Base-by-base conservation (phyloP, 2,113 vertebrate species). In the Heloderma charlesbogerti region DNA sequence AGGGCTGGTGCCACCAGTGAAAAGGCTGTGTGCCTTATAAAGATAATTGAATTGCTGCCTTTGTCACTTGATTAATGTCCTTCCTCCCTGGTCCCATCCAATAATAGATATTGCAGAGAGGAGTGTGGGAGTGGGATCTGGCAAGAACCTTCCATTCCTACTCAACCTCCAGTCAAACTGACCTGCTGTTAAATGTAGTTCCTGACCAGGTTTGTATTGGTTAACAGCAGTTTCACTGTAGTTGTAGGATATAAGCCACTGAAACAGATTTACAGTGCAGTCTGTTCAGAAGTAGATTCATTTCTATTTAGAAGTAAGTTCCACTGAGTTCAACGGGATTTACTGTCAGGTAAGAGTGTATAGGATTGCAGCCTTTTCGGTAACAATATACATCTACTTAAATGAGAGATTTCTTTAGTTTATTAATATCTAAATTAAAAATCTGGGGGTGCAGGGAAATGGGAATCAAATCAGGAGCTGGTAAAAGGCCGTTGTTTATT, bases 401-500 rank as follows among this genome's bases (percentile, higher is more conserved):
- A 34, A 20, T 18, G 34, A 34, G 40, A 67, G 40, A 69, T 45
- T 31, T 34, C 16, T 34, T 78, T 29, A 16, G 51, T 60, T n/a
- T 67, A 66, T 80, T 67, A 48, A n/a, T 80, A 37, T 37, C 45
- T 48, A 13, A 87, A 87, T 8, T 90, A 87, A 60, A 13, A 72
- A 45, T 25, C n/a, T n/a, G 43, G 54, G 43, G 16, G 48, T n/a
- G n/a, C n/a, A n/a, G 9, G 0, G 74, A 77, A 37, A 79, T 88
- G 80, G 79, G 16, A 0, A 0, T 71, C 22, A 43, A 63, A 13
- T 51, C 31, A 60, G 31, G 8, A 86, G 0, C 0, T 80, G 66
- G 78, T 60, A 51, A 27, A 37, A 71, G 31, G 67, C 31, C 67
- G 5, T 71, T 31, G 67, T 71, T 48, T 48, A 7, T 48, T 48